Evolutionary conservation across 2,113 vertebrate genomes (phyloP).

Genomic region (Phoenicopterus ruber): DNA sequence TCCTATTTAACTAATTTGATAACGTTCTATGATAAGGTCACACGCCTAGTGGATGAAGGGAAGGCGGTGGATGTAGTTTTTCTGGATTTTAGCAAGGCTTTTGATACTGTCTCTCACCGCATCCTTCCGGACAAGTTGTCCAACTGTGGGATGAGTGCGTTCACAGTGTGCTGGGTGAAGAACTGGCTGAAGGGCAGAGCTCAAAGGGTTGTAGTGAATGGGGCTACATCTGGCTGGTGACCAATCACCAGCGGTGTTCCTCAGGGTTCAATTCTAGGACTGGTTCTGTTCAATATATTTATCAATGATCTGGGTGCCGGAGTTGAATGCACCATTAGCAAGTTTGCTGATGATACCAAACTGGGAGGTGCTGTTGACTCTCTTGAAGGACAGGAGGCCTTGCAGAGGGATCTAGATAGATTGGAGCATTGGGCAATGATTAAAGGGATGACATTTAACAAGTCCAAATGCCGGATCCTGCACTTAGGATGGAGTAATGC

Average conservation of each 20-base stretch:
- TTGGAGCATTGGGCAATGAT: too few relatives aligned
- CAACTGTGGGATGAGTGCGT: neutral
- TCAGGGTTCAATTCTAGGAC: neutral
- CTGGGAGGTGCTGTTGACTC: too few relatives aligned
- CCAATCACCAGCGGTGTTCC: fast-evolving
- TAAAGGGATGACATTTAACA: too few relatives aligned
- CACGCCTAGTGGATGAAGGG: neutral
- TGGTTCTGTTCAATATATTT: neutral
- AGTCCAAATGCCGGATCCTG: too few relatives aligned
- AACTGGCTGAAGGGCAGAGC: neutral
- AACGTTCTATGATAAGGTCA: neutral
- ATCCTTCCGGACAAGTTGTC: neutral
- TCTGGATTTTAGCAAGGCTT: neutral
- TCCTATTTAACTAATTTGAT: neutral
- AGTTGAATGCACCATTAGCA: too few relatives aligned
- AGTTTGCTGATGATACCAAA: too few relatives aligned
- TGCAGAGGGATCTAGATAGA: too few relatives aligned
- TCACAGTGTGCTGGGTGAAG: fast-evolving
- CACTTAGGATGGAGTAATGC: too few relatives aligned
- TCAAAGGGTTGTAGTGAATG: neutral
- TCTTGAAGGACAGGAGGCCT: too few relatives aligned
- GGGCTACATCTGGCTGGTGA: neutral
- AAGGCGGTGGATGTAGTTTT: neutral
- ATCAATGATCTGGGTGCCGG: too few relatives aligned
- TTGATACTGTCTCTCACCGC: neutral